A percentile compares a stretch with the other conserved stretches of the same genome.
These are phyloP conservation scores for Resseliella maxima DNA, from an alignment of 2,888 invertebrate species.

Conservation along the genomic window DNA sequence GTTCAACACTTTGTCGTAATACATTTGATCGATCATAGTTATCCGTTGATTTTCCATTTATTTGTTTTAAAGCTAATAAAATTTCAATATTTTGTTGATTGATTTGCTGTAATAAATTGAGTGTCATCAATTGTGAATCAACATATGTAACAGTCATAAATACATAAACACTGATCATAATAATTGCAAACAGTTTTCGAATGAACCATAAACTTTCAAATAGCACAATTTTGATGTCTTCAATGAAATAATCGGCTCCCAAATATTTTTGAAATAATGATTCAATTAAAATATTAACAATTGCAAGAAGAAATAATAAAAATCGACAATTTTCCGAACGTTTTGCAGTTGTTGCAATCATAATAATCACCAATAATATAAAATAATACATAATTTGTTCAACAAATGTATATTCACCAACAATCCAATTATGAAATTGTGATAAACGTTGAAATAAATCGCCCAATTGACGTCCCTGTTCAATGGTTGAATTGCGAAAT, in stretches of 20 bases:
- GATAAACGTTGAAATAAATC: slow-evolving; percentile 29
- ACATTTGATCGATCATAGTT: neutral
- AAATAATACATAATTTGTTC: slow-evolving; percentile 42
- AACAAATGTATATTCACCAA: slow-evolving; percentile 24
- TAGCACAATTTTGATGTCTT: neutral
- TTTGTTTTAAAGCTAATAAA: neutral
- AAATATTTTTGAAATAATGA: neutral
- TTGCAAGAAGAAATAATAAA: neutral
- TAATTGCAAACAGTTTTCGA: slow-evolving; percentile 17
- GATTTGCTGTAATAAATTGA: neutral
- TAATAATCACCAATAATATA: neutral
- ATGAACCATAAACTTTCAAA: slow-evolving; percentile 34
- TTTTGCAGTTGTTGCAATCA: slow-evolving; percentile 14
- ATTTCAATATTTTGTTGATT: neutral
- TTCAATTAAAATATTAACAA: slow-evolving; percentile 9
- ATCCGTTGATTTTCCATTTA: neutral
- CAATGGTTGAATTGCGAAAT: slow-evolving; percentile 37
- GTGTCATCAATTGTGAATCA: neutral
- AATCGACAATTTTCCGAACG: neutral
- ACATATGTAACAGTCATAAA: neutral
- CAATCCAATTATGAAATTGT: slow-evolving; percentile 45
- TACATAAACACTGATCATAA: slow-evolving; percentile 19
- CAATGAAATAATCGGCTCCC: slow-evolving; percentile 22
- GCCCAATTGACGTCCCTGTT: slow-evolving; percentile 1
- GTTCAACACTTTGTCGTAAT: neutral